Evolutionary conservation across 2,888 invertebrate species (phyloP), one percentile per base, ranked within the genome.

Genomic region (Rotaria magnacalcarata): DNA sequence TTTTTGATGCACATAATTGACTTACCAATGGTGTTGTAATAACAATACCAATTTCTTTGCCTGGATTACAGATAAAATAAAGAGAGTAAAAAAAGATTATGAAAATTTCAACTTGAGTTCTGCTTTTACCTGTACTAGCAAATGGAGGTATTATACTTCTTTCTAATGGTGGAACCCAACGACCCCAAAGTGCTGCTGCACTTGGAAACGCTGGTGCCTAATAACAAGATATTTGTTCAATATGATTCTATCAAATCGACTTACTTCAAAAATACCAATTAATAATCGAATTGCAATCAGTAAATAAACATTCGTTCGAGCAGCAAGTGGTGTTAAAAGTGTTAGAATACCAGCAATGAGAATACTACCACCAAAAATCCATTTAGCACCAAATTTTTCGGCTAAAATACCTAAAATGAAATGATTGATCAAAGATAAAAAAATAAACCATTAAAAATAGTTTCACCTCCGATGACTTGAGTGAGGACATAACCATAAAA

Each of bases 401-500:
- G 80, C 84, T 75, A 86, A 52, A n/a, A 75, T 54, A 8, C 86
- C 86, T 85, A 86, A 80, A 60, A 75, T 14, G 27, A 52, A 50
- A 27, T 8, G 16, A 52, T 52, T 52, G 16, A 14, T 1, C 14
- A 52, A 52, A 52, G 1, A 52, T 14, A 16, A 16, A 10, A 52
- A 14, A 11, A 52, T 52, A 4, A 52, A 14, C 16, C 14, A 16
- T 16, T 14, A 19, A 34, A 43, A 24, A 41, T 50, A 11, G 47
- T 14, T 41, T 47, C 24, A 47, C 21, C 47, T 56, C 47, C 74
- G 43, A 34, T 21, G 52, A 84, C 84, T 84, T 87, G 87, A 21
- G 85, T 84, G 50, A 87, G 41, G 47, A 85, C 80, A 47, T 87
- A 87, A 27, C 87, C 87, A 27, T 85, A 87, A 56, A 87, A 87